Percentiles rank a stretch among this genome's conserved stretches.
These are phyloP conservation scores for Orthosia gothica DNA, from an alignment of 2,888 invertebrate species.

Conservation along the genomic window DNA sequence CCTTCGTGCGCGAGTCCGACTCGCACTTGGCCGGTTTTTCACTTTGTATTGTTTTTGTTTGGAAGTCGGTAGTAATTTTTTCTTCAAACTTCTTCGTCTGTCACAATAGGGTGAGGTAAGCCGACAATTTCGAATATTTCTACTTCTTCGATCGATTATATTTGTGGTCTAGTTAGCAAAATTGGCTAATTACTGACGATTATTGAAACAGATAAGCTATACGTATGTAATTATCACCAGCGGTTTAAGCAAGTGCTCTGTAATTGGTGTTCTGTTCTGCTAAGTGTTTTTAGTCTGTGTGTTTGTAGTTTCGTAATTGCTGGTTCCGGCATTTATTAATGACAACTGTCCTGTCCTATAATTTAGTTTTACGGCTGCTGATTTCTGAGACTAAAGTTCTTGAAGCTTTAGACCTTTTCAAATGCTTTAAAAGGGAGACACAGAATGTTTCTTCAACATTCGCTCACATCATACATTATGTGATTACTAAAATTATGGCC, in stretches of 20 bases:
- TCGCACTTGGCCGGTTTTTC: too few relatives aligned
- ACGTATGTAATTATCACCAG: conserved; percentile 54
- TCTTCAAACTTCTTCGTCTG: background rate
- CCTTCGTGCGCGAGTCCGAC: too few relatives aligned
- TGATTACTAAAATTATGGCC: background rate
- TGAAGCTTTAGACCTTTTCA: background rate
- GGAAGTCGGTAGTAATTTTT: too few relatives aligned
- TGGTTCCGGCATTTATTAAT: conserved; percentile 45
- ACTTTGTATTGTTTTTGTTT: too few relatives aligned
- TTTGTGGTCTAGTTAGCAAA: conserved; percentile 68
- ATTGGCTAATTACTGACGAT: conserved; percentile 64
- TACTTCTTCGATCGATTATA: conserved; percentile 46
- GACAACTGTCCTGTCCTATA: conserved; percentile 2
- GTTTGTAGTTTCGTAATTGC: conserved; percentile 49
- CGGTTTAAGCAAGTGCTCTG: conserved; percentile 42
- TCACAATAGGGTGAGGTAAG: conserved; percentile 16
- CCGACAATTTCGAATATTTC: conserved; percentile 42
- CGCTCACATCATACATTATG: background rate
- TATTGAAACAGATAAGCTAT: conserved; percentile 63
- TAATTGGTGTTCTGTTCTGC: conserved; percentile 43
- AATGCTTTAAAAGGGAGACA: too few relatives aligned
- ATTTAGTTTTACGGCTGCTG: background rate
- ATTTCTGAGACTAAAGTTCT: background rate
- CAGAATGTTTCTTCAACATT: background rate
- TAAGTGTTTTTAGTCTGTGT: conserved; percentile 47